These are phyloP conservation scores for Musca vetustissima DNA, from an alignment of 1,140 invertebrate species.

Conservation along the genomic window DNA sequence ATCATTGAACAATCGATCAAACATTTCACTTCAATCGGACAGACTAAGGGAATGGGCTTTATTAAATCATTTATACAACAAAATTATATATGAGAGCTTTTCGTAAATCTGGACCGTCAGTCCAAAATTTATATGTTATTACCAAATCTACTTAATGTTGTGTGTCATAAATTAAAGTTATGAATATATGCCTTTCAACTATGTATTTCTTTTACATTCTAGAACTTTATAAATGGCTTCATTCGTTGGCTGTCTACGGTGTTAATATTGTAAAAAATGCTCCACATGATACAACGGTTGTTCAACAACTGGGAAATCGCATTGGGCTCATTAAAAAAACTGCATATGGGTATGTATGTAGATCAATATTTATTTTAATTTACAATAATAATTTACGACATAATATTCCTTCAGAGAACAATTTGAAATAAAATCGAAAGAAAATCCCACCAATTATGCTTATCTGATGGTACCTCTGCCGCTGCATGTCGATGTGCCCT, in stretches of 20 bases:
- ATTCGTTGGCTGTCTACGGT: slow-evolving; percentile 62
- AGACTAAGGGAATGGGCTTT: too few species aligned
- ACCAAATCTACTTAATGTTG: too few species aligned
- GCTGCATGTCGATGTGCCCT: slow-evolving; percentile 70
- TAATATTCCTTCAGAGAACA: slow-evolving; percentile 56
- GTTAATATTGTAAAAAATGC: slow-evolving; percentile 64
- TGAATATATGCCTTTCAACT: too few species aligned
- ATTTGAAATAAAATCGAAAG: slow-evolving; percentile 66
- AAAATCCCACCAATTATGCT: slow-evolving; percentile 70
- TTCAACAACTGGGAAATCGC: slow-evolving; percentile 60
- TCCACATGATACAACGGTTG: slow-evolving; percentile 58
- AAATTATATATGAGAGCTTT: too few species aligned
- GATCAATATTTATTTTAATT: background rate
- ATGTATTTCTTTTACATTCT: too few species aligned
- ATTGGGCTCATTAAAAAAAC: slow-evolving; percentile 69
- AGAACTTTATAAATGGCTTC: slow-evolving; percentile 61
- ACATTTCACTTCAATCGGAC: too few species aligned
- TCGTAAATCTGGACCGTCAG: too few species aligned
- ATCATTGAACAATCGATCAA: too few species aligned
- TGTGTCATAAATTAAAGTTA: too few species aligned
- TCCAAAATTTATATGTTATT: too few species aligned
- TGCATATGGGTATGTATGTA: slow-evolving; percentile 63
- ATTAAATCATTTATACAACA: too few species aligned
- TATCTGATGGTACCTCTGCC: slow-evolving; percentile 66
- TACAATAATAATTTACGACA: too few species aligned